Evolutionary conservation across 2,888 invertebrate species (phyloP), one percentile per base, ranked within the genome.

Genomic region (Chaetogeoica ovagalla): DNA sequence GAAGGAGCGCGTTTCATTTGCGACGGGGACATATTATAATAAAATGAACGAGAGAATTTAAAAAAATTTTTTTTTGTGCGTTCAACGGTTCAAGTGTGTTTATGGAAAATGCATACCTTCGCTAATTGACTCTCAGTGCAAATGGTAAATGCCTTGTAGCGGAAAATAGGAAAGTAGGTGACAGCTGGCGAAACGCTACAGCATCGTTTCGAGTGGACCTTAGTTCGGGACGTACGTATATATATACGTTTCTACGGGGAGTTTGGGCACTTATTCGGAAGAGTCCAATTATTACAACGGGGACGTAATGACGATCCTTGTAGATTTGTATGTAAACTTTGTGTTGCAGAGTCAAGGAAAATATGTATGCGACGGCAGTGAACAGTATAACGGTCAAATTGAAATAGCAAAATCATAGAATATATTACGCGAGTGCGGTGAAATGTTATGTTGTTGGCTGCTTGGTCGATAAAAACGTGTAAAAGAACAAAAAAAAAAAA

Each of bases 121-220:
- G n/a, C 76, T 77, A 77, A 77, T 77, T 69, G 60, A 77, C 76
- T 37, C 76, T 76, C 48, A 17, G 76, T n/a, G 69, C 37, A 62
- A 77, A 77, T 77, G 76, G 69, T 69, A 77, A 77, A 77, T 69
- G 60, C 60, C 19, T 19, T n/a, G 66, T 43, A 21, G 37, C n/a
- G 15, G 30, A 69, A 60, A 19, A 48, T n/a, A 4, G 76, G 52
- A 30, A 68, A 75, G 69, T 62, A 76, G 76, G 37, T 37, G 68
- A 37, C 59, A 60, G 59, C n/a, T n/a, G 48, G 48, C 48, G 76
- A 37, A 68, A 43, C 21, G 37, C 30, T 30, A 4, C 30, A 30
- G 30, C n/a, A 37, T 60, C 60, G 52, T 69, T 60, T 69, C 76
- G 60, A 77, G 76, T 77, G 69, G 76, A 69, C 69, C 52, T 21